Evolutionary conservation across 2,797 vertebrate species (phyloP), one percentile per base, ranked within the genome.

Genomic region (Gallinago solitaria): DNA sequence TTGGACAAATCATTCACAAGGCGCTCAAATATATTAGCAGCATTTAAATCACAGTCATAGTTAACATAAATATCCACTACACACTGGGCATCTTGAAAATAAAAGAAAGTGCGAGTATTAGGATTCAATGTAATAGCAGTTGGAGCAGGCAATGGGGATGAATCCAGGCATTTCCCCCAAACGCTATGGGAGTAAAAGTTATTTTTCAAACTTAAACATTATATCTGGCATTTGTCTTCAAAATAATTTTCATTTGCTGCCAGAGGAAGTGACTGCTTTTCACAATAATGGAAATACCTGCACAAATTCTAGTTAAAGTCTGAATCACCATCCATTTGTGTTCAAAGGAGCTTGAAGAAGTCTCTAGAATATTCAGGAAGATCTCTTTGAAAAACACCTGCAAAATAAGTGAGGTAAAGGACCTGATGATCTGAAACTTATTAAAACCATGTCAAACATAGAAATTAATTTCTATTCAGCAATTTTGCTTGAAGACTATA

Each of bases 301-400:
- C 99, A 97, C 99, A 99, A 97, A 99, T 99, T 93, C 99, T 98
- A 14, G 99, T 99, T 73, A 99, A 98, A 17, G 99, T 99, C 98
- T 99, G 99, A 96, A 99, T 99, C 51, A 99, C 99, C 99, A 99
- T 99, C 99, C 99, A 99, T 94, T 99, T 99, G 97, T 99, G 99
- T 95, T 99, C 99, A 88, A 99, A 99, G 47, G 99, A 99, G 98
- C 99, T 99, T 65, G 99, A 98, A 23, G 99, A 99, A 2, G 99
- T 99, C 97, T 99, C 99, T 92, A 99, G 97, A 96, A 99, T 99
- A 96, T 99, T 99, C 90, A 99, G 96, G 96, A 99, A 99, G 89
- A 99, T 99, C 97, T 99, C 99, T 96, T 99, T 98, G 97, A 99
- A 99, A 98, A 99, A 99, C 45, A 99, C 99, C 99, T 99, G 68